phyloP scores from a whole-genome alignment of 2,888 invertebrate species.

The Drosophila cognata region DNA sequence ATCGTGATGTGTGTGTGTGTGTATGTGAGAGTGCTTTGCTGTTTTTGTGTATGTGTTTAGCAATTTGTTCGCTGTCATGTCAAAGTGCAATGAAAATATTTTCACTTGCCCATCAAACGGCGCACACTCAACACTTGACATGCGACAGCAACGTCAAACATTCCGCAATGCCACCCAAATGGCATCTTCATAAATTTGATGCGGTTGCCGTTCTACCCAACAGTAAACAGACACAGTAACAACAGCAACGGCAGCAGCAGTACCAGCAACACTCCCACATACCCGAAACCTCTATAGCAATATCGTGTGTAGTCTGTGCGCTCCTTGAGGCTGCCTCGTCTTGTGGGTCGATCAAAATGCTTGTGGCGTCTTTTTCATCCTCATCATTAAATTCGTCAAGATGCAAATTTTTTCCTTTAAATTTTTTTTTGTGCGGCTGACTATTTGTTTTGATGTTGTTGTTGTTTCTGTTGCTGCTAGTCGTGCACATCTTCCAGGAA shows the following conservation, averaged over 20 bases:
- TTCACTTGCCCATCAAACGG: conserved; percentile 71
- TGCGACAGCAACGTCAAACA: conserved; percentile 75
- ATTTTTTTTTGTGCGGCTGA: conserved; percentile 40
- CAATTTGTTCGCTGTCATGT: conserved; percentile 81
- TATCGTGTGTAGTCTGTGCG: conserved; percentile 73
- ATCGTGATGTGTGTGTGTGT: conserved; percentile 6
- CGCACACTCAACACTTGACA: conserved; percentile 71
- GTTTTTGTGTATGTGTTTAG: conserved; percentile 32
- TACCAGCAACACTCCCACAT: conserved; percentile 76
- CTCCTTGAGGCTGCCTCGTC: conserved; percentile 71
- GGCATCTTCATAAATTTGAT: conserved; percentile 81
- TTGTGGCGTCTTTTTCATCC: conserved; percentile 80
- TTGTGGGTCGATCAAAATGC: conserved; percentile 78
- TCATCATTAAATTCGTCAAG: conserved; percentile 82
- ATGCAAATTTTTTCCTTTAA: conserved; percentile 64
- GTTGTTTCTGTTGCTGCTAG: conserved; percentile 42
- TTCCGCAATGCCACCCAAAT: conserved; percentile 80
- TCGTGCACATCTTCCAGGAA: conserved; percentile 76
- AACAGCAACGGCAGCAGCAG: conserved; percentile 29
- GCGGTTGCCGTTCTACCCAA: conserved; percentile 48
- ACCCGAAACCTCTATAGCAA: conserved; percentile 61
- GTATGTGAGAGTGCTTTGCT: conserved; percentile 16
- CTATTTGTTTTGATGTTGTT: conserved; percentile 50
- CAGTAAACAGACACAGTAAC: conserved; percentile 31
- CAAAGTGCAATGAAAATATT: conserved; percentile 83